These are phyloP conservation scores for Megaleporinus macrocephalus DNA, from an alignment of 2,113 vertebrate genomes.

Conservation along the genomic window DNA sequence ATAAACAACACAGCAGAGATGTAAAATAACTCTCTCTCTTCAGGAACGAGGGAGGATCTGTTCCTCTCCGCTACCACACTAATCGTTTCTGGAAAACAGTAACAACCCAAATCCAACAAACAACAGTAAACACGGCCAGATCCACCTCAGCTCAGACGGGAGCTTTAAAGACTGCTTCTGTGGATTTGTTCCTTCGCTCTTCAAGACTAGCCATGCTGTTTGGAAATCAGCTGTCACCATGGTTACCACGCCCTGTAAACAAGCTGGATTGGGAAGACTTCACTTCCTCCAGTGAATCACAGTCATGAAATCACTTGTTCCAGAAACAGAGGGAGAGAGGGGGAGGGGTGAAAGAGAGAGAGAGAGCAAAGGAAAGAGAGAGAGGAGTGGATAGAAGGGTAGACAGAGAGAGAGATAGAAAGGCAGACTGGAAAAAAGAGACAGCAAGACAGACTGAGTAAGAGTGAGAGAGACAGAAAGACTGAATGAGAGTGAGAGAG, in stretches of 20 bases:
- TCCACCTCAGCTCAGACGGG: too few relatives aligned
- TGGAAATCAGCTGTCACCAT: conserved; percentile 38
- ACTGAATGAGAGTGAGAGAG: too few relatives aligned
- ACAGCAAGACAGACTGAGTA: background rate
- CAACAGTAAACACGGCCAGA: too few relatives aligned
- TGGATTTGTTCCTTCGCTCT: too few relatives aligned
- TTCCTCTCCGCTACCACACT: too few relatives aligned
- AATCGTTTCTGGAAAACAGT: too few relatives aligned
- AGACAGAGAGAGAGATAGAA: background rate
- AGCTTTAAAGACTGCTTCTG: background rate
- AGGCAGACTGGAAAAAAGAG: too few relatives aligned
- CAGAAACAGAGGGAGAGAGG: background rate
- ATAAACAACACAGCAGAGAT: background rate
- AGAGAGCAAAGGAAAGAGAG: background rate
- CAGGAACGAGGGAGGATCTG: background rate
- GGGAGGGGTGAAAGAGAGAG: background rate
- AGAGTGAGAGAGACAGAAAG: too few relatives aligned
- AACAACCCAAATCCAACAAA: too few relatives aligned
- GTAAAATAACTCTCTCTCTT: background rate
- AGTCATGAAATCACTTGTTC: conserved; percentile 49
- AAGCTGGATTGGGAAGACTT: conserved; percentile 22
- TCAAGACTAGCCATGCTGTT: conserved; percentile 3
- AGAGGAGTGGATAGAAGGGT: background rate
- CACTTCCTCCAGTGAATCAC: conserved; percentile 49
- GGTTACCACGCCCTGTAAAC: conserved; percentile 46